phyloP scores from a whole-genome alignment of 2,888 invertebrate species.

The Seira sanloemensis region DNA sequence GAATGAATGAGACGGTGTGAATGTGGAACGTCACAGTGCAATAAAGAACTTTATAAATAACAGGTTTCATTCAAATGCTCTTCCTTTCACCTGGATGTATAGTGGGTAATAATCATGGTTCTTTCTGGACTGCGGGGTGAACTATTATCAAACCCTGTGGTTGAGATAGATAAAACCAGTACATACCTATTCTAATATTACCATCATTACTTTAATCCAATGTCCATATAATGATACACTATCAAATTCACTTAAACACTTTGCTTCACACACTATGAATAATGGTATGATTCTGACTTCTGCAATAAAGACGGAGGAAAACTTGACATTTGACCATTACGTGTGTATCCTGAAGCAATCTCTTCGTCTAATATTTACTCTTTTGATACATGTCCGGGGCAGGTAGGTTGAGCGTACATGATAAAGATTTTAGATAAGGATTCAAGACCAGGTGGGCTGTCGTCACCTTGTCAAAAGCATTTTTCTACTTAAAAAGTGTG shows the following conservation, averaged over 20 bases:
- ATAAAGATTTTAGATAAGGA: background rate
- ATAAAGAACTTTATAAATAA: background rate
- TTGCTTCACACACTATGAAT: no score
- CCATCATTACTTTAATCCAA: no score
- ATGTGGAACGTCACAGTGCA: background rate
- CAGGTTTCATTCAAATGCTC: background rate
- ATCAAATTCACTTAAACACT: no score
- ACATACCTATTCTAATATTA: no score
- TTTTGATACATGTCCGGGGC: background rate
- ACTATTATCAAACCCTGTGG: no score
- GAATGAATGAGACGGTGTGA: background rate
- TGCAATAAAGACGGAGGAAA: background rate
- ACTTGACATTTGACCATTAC: background rate
- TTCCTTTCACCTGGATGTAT: background rate
- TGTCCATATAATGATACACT: background rate
- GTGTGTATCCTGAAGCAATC: no score
- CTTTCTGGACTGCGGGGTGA: no score
- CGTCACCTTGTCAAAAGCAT: background rate
- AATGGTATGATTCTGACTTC: no score
- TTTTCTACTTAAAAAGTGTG: background rate
- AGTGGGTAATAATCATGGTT: no score
- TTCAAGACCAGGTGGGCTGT: background rate
- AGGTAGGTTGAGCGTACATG: no score
- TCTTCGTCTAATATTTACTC: background rate
- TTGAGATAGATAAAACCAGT: no score